Percentiles rank a stretch among this genome's conserved stretches.
Conservation (phyloP, 2,888 invertebrate species). For the Apotomis turbidana region DNA sequence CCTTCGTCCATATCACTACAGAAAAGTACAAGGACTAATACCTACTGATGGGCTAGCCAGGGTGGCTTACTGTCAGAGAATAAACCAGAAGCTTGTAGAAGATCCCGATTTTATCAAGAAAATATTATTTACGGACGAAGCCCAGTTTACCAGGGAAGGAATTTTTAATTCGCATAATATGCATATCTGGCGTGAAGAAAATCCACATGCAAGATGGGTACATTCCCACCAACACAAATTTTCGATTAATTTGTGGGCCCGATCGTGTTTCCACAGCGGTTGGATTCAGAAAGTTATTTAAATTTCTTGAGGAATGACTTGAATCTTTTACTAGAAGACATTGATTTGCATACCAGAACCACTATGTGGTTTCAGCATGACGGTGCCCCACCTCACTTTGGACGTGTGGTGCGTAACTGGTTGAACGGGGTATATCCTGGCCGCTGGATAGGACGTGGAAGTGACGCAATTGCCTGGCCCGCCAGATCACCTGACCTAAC, state of each 20-base stretch:
- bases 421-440: constrained; percentile 3
- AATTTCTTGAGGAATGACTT: constrained; percentile 6
- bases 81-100: too few species aligned
- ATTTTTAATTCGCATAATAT: constrained; percentile 17
- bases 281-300: constrained; percentile 14
- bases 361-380: too few species aligned
- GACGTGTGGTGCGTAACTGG: constrained; percentile 2
- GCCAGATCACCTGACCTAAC: constrained; percentile 5
- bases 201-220: constrained; percentile 7
- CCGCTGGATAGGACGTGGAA: constrained; percentile 9
- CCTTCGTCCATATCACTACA: constrained; percentile 10
- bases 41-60: too few species aligned
- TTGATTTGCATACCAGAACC: constrained; percentile 13
- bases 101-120: too few species aligned
- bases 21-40: too few species aligned
- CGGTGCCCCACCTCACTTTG: too few species aligned
- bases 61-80: too few species aligned
- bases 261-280: constrained; percentile 11
- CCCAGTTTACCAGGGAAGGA: constrained; percentile 17
- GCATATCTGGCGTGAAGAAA: constrained; percentile 17
- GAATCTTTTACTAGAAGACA: not conserved
- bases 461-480: not conserved
- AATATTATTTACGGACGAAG: too few species aligned
- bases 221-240: constrained; percentile 9
- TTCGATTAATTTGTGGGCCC: constrained; percentile 12